Percentiles rank a stretch among this genome's conserved stretches.
Evolutionary conservation across 2,113 vertebrate genomes (phyloP).

Genomic region (Oryzias melastigma): DNA sequence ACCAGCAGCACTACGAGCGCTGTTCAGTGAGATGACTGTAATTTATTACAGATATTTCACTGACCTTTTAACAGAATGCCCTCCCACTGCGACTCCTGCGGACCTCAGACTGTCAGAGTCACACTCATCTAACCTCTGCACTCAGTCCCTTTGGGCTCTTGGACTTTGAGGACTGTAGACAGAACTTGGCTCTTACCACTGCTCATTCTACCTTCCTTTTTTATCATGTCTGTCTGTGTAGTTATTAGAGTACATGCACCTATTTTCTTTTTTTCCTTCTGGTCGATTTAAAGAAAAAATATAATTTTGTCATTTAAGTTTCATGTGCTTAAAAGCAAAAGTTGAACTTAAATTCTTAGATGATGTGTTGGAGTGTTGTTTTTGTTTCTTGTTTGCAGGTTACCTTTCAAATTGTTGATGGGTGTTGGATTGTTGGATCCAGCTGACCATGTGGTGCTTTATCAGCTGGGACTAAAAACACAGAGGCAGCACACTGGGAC

Average conservation of each 20-base stretch:
- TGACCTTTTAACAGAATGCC: slow-evolving; percentile 61
- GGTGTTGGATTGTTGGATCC: no score
- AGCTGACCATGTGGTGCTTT: no score
- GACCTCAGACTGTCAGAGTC: slow-evolving; percentile 38
- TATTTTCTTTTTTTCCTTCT: slow-evolving; percentile 11
- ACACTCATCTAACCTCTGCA: slow-evolving; percentile 21
- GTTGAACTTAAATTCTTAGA: no score
- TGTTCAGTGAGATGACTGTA: slow-evolving; percentile 34
- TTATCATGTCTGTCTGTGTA: slow-evolving; percentile 20
- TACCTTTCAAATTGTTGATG: no score
- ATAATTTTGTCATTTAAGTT: not conserved
- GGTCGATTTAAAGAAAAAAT: not conserved
- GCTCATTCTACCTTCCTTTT: slow-evolving; percentile 10
- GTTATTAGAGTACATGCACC: not conserved
- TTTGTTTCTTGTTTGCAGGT: not conserved
- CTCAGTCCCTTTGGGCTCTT: slow-evolving; percentile 13
- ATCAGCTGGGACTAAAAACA: no score
- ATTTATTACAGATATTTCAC: slow-evolving; percentile 51
- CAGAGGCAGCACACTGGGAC: no score
- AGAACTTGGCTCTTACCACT: slow-evolving; percentile 1
- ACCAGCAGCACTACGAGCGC: not conserved
- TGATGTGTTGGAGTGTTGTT: not conserved
- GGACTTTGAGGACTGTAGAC: slow-evolving; percentile 23
- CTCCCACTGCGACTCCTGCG: slow-evolving; percentile 46
- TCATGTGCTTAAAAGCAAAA: no score